Conservation (phyloP, 92 coral and sea anemone species). For the Phenganax subtilis region DNA sequence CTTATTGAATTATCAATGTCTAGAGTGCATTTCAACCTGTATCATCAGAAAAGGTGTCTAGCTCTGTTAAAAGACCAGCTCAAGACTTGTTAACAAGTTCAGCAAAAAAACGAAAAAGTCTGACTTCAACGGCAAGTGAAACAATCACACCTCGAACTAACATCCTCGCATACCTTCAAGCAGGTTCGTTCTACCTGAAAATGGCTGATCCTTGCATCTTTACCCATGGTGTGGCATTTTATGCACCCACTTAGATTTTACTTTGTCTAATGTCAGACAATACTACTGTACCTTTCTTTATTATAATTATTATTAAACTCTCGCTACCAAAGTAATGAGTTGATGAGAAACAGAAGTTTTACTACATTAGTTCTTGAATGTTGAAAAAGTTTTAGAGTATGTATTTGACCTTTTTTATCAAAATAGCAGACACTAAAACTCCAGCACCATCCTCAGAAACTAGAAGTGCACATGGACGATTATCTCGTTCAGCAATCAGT, state of each 20-base stretch:
- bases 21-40: not conserved
- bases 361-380: not conserved
- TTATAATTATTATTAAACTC: no score
- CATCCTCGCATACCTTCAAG: conserved; percentile 57
- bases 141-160: conserved; percentile 68
- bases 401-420: no score
- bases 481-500: not conserved
- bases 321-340: no score
- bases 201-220: no score
- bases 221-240: no score
- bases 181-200: conserved; percentile 49
- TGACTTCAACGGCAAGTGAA: conserved; percentile 44
- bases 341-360: not conserved
- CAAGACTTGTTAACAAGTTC: conserved; percentile 10
- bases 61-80: conserved; percentile 7
- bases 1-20: not conserved
- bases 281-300: no score
- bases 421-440: conserved; percentile 11
- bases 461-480: not conserved
- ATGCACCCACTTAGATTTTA: no score
- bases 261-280: no score
- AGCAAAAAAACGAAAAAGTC: conserved; percentile 35
- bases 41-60: not conserved
- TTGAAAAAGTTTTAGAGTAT: no score
- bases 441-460: not conserved